A percentile compares a stretch with the other conserved stretches of the same genome.
Conservation (phyloP, 2,797 vertebrate species). For the Tarsius wallacei region DNA sequence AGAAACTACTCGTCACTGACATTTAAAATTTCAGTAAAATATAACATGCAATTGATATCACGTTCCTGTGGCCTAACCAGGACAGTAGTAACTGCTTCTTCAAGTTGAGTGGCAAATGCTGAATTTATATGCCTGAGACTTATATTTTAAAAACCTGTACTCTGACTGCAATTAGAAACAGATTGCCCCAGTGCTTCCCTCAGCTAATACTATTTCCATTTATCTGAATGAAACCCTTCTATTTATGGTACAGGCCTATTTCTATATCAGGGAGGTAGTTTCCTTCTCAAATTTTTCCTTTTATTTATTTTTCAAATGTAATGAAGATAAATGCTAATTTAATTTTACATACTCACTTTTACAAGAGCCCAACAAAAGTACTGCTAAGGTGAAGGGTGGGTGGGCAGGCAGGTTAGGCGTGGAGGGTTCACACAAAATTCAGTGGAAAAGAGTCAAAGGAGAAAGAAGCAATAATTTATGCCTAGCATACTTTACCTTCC, state of each 20-base stretch:
- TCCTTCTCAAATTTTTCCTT: constrained; percentile 8
- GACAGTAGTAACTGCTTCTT: background rate
- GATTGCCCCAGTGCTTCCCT: background rate
- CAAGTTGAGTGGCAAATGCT: background rate
- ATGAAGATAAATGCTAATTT: background rate
- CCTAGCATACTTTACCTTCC: background rate
- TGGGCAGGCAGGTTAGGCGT: no score
- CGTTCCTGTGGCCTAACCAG: background rate
- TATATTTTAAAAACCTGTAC: background rate
- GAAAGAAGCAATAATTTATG: background rate
- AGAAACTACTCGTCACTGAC: background rate
- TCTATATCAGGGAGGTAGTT: background rate
- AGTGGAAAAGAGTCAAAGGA: background rate
- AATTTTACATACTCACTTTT: background rate
- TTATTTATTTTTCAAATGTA: background rate
- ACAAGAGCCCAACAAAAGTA: background rate
- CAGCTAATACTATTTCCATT: background rate
- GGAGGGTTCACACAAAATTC: background rate
- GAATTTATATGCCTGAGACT: background rate
- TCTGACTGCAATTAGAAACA: background rate
- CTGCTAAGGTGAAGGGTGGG: background rate
- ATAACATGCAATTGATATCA: background rate
- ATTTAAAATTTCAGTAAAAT: background rate
- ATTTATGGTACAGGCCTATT: background rate
- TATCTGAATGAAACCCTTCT: background rate